A percentile compares a stretch with the other conserved stretches of the same genome.
Conservation (phyloP, 2,797 vertebrate genomes). For the Chloroceryle amazona region DNA sequence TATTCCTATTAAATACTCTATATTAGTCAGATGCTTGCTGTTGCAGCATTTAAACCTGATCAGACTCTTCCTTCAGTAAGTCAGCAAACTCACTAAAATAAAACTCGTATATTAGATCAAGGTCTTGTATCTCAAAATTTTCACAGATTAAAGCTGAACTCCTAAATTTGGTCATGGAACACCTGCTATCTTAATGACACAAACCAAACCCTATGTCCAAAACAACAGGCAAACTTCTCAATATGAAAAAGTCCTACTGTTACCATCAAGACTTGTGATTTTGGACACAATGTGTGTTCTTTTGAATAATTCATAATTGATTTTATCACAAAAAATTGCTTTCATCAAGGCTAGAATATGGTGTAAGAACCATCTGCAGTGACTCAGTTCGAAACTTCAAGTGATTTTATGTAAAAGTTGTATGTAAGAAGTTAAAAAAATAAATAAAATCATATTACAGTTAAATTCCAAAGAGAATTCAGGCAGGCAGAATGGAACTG, state of each 20-base stretch:
- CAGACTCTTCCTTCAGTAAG: background rate
- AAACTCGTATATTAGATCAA: constrained; percentile 25
- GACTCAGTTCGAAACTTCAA: background rate
- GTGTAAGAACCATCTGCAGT: background rate
- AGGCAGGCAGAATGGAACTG: background rate
- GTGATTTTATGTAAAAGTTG: background rate
- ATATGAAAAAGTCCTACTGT: background rate
- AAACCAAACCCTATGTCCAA: background rate
- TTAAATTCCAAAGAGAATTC: background rate
- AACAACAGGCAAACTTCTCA: background rate
- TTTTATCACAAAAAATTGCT: background rate
- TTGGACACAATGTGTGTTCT: background rate
- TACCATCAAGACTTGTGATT: background rate
- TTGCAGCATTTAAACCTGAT: background rate
- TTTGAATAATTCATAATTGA: background rate
- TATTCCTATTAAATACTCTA: background rate
- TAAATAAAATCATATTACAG: background rate
- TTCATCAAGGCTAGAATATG: background rate
- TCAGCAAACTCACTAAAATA: background rate
- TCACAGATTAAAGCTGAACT: background rate
- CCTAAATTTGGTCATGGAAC: background rate
- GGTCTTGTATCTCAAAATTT: background rate
- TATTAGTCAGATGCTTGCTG: background rate
- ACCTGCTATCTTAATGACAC: background rate
- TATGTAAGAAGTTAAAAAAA: background rate